Percentiles rank a stretch among this genome's conserved stretches.
These are phyloP conservation scores for Mallateleia sp. DNA, from an alignment of 2,888 invertebrate species.

Conservation along the genomic window DNA sequence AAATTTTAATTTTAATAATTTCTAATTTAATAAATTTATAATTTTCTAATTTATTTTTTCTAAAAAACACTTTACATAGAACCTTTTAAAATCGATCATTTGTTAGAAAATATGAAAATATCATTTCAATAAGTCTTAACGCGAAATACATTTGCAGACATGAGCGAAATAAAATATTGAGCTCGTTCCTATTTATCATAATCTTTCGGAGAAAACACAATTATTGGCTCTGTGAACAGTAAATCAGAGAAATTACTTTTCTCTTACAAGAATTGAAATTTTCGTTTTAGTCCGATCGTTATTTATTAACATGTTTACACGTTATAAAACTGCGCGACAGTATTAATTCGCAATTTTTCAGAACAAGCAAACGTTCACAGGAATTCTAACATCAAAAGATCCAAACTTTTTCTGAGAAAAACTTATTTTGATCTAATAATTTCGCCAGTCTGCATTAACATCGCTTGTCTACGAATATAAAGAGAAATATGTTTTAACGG, in stretches of 20 bases:
- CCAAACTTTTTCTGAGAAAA: constrained; percentile 56
- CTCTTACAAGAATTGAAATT: neutral
- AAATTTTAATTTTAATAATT: no score
- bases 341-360: constrained; percentile 44
- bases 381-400: constrained; percentile 65
- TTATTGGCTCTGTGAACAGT: neutral
- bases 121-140: neutral
- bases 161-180: neutral
- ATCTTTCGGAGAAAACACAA: neutral
- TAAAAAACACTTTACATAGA: neutral
- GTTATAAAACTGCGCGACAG: neutral
- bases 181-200: neutral
- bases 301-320: constrained; percentile 47
- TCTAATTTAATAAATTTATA: no score
- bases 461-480: neutral
- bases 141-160: neutral
- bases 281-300: neutral
- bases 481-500: no score
- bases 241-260: neutral
- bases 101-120: neutral
- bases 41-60: no score
- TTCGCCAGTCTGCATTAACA: constrained; percentile 32
- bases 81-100: neutral
- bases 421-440: constrained; percentile 68
- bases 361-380: constrained; percentile 35